Conservation (phyloP, 2,797 vertebrate genomes). For the Tarsius wallacei region DNA sequence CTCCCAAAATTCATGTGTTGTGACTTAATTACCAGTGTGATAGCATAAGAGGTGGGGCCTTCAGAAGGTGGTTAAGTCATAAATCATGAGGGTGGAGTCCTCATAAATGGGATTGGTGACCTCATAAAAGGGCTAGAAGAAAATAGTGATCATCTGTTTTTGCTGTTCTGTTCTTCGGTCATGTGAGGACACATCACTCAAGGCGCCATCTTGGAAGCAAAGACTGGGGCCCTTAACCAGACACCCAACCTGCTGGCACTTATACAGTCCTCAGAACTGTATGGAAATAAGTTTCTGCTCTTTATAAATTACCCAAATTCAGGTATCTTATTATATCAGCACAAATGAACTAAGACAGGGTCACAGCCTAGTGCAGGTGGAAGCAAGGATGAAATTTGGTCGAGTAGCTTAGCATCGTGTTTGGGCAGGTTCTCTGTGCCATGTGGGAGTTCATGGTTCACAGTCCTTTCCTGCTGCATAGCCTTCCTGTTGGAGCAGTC, state of each 20-base stretch:
- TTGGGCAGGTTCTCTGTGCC: neutral
- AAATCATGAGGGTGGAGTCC: neutral
- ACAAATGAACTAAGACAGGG: neutral
- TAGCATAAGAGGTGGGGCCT: neutral
- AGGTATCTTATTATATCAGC: neutral
- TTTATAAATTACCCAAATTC: neutral
- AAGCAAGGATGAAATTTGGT: neutral
- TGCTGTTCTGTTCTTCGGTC: neutral
- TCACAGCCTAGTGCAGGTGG: neutral
- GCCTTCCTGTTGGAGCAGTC: neutral
- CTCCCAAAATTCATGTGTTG: neutral
- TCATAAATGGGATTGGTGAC: neutral
- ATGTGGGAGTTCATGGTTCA: neutral
- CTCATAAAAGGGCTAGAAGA: neutral
- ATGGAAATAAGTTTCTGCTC: neutral
- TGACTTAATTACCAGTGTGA: neutral
- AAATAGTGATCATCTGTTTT: neutral
- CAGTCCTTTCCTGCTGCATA: neutral
- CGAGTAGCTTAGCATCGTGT: neutral
- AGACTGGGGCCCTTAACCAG: neutral
- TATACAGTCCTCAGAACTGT: neutral
- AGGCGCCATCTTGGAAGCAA: neutral
- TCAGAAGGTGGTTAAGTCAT: neutral
- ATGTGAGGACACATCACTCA: neutral
- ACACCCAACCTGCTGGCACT: neutral